Evolutionary conservation across 2,113 vertebrate species (phyloP).

Genomic region (Odontophorus gujanensis): DNA sequence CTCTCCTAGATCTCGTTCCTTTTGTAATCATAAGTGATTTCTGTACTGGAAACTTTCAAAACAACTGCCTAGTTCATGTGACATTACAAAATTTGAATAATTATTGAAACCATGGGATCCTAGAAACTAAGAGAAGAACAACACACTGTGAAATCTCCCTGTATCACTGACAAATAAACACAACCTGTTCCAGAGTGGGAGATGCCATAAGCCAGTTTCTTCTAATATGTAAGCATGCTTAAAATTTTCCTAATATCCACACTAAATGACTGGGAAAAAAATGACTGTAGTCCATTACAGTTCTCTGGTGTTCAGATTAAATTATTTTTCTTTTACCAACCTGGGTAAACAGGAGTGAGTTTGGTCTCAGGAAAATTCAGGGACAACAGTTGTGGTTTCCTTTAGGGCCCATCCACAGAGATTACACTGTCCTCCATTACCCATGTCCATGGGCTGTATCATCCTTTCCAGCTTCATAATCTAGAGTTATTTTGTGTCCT

Average conservation of each 20-base stretch:
- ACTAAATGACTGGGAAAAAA: not conserved
- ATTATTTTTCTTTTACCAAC: not conserved
- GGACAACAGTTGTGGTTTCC: not conserved
- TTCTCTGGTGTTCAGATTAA: not conserved
- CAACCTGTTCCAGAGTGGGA: not conserved
- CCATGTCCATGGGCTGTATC: not conserved
- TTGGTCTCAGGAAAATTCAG: not conserved
- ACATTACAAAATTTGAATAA: not conserved
- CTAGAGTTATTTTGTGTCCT: not conserved
- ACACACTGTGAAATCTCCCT: constrained; percentile 20
- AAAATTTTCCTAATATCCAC: not conserved
- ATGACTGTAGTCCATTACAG: not conserved
- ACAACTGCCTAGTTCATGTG: not conserved
- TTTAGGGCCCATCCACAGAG: not conserved
- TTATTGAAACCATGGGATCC: not conserved
- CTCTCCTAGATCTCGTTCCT: not conserved
- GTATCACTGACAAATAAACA: not conserved
- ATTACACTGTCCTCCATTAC: not conserved
- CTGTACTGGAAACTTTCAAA: constrained; percentile 66
- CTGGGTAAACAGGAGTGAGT: not conserved
- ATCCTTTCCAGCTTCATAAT: not conserved
- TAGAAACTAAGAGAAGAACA: not conserved
- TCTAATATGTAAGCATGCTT: not conserved
- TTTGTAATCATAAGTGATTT: constrained; percentile 52
- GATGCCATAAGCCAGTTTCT: not conserved